Percentiles rank a stretch among this genome's conserved stretches.
Conservation (phyloP, 2,113 vertebrate genomes). For the Tyto alba region DNA sequence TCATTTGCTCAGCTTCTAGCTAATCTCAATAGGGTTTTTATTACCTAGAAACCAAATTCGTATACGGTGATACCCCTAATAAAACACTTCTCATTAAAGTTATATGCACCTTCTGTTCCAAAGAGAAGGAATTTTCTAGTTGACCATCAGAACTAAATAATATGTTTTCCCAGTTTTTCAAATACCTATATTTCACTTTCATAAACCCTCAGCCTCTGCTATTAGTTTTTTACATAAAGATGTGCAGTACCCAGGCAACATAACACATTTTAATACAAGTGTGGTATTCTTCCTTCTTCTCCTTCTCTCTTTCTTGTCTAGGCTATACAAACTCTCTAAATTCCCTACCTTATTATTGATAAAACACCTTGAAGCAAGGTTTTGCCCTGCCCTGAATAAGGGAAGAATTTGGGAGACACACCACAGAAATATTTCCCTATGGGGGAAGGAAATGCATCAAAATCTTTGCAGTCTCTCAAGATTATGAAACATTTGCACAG, state of each 20-base stretch:
- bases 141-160: background rate
- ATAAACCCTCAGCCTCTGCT: background rate
- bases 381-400: background rate
- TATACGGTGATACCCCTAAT: background rate
- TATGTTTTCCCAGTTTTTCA: background rate
- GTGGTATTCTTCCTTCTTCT: background rate
- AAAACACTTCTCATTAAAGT: background rate
- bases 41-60: background rate
- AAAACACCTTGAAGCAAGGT: background rate
- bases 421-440: background rate
- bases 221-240: background rate
- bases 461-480: background rate
- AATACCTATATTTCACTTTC: background rate
- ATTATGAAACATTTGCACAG: background rate
- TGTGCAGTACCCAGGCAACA: background rate
- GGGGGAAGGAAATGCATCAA: background rate
- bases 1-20: background rate
- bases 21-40: constrained; percentile 2
- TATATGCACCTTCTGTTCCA: background rate
- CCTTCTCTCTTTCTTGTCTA: background rate
- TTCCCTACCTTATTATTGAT: background rate
- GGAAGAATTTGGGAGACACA: background rate
- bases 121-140: background rate
- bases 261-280: background rate
- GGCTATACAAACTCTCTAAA: background rate